A percentile compares a stretch with the other conserved stretches of the same genome.
These are phyloP conservation scores for Indicator indicator DNA, from an alignment of 2,113 vertebrate genomes.

Conservation along the genomic window DNA sequence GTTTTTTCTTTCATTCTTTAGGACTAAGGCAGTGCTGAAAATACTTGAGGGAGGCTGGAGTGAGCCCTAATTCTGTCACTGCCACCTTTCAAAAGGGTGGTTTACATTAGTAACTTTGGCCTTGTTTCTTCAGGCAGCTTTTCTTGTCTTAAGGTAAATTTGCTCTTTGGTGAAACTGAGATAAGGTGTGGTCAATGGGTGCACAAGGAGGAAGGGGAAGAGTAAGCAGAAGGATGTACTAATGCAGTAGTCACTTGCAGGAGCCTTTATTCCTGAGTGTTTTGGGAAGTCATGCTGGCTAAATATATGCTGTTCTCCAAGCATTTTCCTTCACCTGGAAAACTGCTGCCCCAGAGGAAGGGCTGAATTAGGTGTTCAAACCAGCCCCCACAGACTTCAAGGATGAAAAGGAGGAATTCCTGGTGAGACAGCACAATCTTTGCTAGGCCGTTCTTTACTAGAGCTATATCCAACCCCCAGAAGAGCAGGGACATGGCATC, in stretches of 20 bases:
- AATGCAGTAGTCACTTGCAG: not conserved
- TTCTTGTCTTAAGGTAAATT: not conserved
- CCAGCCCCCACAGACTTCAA: not conserved
- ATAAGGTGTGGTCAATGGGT: not conserved
- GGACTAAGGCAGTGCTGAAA: not conserved
- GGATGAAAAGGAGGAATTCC: not conserved
- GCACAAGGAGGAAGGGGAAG: fast-evolving
- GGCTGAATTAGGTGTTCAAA: not conserved
- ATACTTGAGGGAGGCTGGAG: not conserved
- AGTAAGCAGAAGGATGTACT: not conserved
- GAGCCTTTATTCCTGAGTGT: not conserved
- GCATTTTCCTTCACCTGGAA: not conserved
- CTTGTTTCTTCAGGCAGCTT: not conserved
- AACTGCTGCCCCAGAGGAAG: not conserved
- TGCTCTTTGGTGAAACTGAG: not conserved
- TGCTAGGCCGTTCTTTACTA: not conserved
- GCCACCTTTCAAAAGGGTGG: not conserved
- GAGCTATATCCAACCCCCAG: not conserved
- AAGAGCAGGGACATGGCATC: not conserved
- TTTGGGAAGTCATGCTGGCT: not conserved
- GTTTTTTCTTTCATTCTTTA: not conserved
- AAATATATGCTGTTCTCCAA: not conserved
- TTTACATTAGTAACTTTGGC: not conserved
- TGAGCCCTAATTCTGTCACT: not conserved
- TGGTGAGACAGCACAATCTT: not conserved